A percentile compares a stretch with the other conserved stretches of the same genome.
phyloP scores from a whole-genome alignment of 2,888 invertebrate genomes.

The Acleris literana region DNA sequence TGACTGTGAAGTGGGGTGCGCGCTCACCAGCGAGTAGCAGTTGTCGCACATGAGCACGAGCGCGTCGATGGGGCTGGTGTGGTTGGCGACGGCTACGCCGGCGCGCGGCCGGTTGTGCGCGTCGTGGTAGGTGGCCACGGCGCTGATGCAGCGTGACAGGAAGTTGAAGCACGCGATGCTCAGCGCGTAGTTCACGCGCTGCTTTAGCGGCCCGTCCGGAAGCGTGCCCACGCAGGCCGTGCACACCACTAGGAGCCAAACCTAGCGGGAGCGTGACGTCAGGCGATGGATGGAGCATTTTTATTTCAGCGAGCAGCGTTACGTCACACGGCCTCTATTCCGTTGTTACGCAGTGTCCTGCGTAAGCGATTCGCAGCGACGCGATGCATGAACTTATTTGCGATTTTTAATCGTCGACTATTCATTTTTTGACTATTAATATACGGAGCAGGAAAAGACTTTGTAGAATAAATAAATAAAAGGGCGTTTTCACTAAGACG shows the following conservation, averaged over 20 bases:
- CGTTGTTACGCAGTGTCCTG: no score
- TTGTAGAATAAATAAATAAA: no score
- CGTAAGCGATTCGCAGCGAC: no score
- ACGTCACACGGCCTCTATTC: no score
- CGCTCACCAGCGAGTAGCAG: slow-evolving; percentile 78
- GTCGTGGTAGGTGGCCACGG: slow-evolving; percentile 93
- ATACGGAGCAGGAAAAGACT: no score
- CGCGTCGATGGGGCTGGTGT: slow-evolving; percentile 99
- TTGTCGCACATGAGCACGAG: slow-evolving; percentile 98
- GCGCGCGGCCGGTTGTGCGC: slow-evolving; percentile 92
- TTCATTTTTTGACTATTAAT: no score
- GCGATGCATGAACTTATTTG: no score
- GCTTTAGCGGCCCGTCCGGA: slow-evolving; percentile 90
- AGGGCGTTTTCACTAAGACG: no score
- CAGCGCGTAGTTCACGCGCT: slow-evolving; percentile 90
- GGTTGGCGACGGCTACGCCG: slow-evolving; percentile 98
- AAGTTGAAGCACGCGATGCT: slow-evolving; percentile 96
- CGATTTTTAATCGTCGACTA: no score
- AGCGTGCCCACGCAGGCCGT: slow-evolving; percentile 94
- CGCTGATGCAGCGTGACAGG: slow-evolving; percentile 95
- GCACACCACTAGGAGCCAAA: slow-evolving; percentile 93
- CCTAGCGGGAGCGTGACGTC: slow-evolving; percentile 75
- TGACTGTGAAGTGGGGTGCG: no score
- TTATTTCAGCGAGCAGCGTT: not conserved
- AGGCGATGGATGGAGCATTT: not conserved